phyloP scores from a whole-genome alignment of 2,888 invertebrate species.

The Lysandra bellargus region DNA sequence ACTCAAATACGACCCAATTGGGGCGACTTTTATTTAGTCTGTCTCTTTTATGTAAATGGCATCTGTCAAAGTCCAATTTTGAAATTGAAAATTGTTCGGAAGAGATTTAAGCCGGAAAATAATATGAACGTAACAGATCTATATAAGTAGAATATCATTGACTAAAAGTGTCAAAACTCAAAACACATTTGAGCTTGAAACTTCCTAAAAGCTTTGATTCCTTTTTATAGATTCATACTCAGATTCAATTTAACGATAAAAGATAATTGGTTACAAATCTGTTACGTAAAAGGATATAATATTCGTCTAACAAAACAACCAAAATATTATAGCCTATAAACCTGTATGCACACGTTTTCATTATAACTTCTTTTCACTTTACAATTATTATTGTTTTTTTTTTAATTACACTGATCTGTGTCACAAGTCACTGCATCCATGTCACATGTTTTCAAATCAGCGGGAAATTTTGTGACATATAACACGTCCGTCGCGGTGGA shows the following conservation, averaged over 20 bases:
- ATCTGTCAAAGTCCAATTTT: too few species aligned
- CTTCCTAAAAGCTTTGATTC: neutral
- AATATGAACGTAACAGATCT: too few species aligned
- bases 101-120: too few species aligned
- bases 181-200: neutral
- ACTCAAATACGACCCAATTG: too few species aligned
- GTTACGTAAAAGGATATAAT: constrained; percentile 3
- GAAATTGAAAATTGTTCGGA: too few species aligned
- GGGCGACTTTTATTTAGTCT: too few species aligned
- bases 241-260: neutral
- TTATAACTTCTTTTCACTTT: neutral
- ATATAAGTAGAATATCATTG: too few species aligned
- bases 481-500: neutral
- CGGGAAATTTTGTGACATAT: neutral
- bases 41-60: too few species aligned
- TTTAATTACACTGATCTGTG: neutral
- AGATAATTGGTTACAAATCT: neutral
- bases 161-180: too few species aligned
- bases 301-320: neutral
- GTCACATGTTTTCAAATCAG: neutral
- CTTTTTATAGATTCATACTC: neutral
- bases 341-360: constrained; percentile 7
- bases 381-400: neutral
- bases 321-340: neutral
- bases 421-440: constrained; percentile 2